A percentile compares a stretch with the other conserved stretches of the same genome.
These are phyloP conservation scores for Orussus abietinus DNA, from an alignment of 1,140 invertebrate species.

Conservation along the genomic window DNA sequence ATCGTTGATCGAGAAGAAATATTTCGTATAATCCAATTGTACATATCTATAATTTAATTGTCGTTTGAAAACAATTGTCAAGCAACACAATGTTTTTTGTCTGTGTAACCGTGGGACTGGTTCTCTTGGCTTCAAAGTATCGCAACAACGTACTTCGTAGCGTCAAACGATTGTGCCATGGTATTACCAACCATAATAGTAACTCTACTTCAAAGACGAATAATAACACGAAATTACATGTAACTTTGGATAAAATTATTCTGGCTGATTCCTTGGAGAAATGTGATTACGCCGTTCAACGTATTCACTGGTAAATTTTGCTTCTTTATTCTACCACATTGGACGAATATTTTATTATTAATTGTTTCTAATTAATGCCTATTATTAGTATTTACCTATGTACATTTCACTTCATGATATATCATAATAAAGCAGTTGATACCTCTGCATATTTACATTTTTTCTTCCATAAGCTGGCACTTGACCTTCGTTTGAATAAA, in stretches of 20 bases:
- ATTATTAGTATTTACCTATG: not conserved
- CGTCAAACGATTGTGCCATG: slow-evolving; percentile 39
- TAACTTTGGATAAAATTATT: slow-evolving; percentile 40
- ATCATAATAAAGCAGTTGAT: no score
- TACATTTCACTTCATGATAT: no score
- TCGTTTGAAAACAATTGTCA: slow-evolving; percentile 24
- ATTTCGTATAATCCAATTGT: no score
- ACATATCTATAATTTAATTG: slow-evolving; percentile 8
- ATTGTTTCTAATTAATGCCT: not conserved
- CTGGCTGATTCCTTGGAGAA: slow-evolving; percentile 44
- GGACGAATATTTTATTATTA: not conserved
- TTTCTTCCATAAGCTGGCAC: no score
- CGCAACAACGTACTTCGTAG: slow-evolving; percentile 43
- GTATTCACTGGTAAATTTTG: slow-evolving; percentile 41
- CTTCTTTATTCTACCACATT: slow-evolving; percentile 9
- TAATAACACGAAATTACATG: slow-evolving; percentile 23
- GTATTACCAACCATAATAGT: slow-evolving; percentile 23
- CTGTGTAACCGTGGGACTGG: slow-evolving; percentile 44
- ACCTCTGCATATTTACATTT: no score
- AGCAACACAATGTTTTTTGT: slow-evolving; percentile 47
- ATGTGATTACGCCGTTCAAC: slow-evolving; percentile 46
- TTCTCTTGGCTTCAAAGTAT: slow-evolving; percentile 46
- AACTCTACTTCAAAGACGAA: slow-evolving; percentile 5
- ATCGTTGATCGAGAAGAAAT: no score
- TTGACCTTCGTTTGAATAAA: no score